phyloP scores from a whole-genome alignment of 2,888 invertebrate genomes.

The Cloeon dipterum region DNA sequence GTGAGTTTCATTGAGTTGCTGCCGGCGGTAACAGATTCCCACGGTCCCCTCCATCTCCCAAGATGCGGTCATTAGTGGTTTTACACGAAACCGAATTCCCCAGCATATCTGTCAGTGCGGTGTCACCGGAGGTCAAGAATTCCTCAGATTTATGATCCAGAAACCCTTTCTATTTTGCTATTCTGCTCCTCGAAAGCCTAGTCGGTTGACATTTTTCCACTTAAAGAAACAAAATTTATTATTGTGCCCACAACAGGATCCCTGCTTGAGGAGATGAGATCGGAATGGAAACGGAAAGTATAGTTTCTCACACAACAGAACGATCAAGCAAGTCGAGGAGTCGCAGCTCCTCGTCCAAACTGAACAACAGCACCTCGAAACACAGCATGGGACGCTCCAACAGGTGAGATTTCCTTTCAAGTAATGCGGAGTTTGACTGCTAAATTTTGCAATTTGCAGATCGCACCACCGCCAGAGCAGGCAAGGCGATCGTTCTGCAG shows the following conservation, averaged over 20 bases:
- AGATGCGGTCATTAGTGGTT: too few relatives aligned
- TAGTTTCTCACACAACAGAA: background rate
- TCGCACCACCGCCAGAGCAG: constrained; percentile 29
- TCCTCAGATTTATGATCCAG: too few relatives aligned
- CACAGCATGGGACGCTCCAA: background rate
- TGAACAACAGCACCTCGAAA: background rate
- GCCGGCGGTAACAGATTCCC: too few relatives aligned
- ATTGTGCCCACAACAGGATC: too few relatives aligned
- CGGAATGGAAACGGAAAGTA: background rate
- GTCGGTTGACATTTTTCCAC: background rate
- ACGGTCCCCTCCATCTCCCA: too few relatives aligned
- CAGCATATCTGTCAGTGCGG: too few relatives aligned
- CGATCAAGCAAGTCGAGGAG: background rate
- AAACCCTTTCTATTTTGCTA: too few relatives aligned
- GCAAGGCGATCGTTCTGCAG: constrained; percentile 39
- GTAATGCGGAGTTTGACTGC: background rate
- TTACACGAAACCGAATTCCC: too few relatives aligned
- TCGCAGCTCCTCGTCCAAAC: background rate
- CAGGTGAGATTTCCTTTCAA: background rate
- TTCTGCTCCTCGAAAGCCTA: too few relatives aligned
- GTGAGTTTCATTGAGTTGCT: too few relatives aligned
- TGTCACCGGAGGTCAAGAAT: too few relatives aligned
- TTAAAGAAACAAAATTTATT: too few relatives aligned
- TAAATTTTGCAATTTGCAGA: constrained; percentile 18
- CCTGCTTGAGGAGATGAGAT: background rate